Evolutionary conservation across 2,888 invertebrate species (phyloP).

Genomic region (Calameuta pallipes): DNA sequence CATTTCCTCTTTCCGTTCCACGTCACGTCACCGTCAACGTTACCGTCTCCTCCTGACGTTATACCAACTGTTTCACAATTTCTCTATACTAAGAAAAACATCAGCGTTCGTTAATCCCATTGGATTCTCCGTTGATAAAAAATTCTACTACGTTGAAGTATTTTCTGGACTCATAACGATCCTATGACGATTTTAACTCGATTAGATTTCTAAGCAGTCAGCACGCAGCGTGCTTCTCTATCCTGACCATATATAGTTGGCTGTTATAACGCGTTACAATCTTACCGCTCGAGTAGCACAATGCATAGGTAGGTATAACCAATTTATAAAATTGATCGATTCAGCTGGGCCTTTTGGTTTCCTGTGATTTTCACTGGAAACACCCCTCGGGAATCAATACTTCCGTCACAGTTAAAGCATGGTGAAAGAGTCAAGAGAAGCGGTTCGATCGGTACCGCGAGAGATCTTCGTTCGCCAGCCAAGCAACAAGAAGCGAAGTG

Average conservation of each 20-base stretch:
- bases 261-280: not conserved
- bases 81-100: not conserved
- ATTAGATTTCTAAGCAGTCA: not conserved
- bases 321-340: not conserved
- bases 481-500: constrained; percentile 27
- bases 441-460: constrained; percentile 1
- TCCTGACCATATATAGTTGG: not conserved
- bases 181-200: not conserved
- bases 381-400: constrained; percentile 7
- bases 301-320: not conserved
- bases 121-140: not conserved
- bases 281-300: not conserved
- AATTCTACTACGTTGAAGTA: not conserved
- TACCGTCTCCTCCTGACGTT: not conserved
- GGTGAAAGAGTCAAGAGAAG: constrained; percentile 6
- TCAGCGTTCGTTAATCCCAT: not conserved
- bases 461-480: constrained; percentile 10
- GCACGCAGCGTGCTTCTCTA: not conserved
- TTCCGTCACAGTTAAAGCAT: constrained; percentile 39
- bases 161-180: not conserved
- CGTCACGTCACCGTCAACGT: constrained; percentile 5
- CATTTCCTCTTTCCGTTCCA: constrained; percentile 12
- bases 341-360: not conserved
- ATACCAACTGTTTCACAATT: not conserved
- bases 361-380: not conserved